Evolutionary conservation across 2,113 vertebrate genomes (phyloP), one percentile per base, ranked within the genome.

Genomic region (Tautogolabrus adspersus): DNA sequence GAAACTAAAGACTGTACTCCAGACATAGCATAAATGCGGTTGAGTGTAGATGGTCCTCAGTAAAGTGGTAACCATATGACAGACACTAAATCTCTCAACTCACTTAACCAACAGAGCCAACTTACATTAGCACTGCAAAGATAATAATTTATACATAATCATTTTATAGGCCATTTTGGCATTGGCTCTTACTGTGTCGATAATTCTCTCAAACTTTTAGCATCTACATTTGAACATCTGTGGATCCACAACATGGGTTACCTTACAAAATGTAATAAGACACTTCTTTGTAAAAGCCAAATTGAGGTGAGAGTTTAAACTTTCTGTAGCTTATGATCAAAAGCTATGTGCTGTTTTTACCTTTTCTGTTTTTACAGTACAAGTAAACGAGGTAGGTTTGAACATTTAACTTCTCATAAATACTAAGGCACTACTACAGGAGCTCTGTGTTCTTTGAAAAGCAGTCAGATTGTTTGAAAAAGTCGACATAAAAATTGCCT

Each of bases 401-500:
- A 49, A 15, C 12, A 18, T 49, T 49, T 49, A 49, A 49, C 47
- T 49, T 49, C 47, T 49, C 16, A 8, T 8, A 18, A 18, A 18
- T 19, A 49, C 47, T 19, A 3, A 49, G 47, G 47, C 47, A 15
- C 12, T 19, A n/a, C 26, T 15, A 4, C 5, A 49, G n/a, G 52
- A 38, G 10, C 37, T 55, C 22, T 37, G 52, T 64, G 34, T 44
- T 82, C 34, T 72, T 11, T 49, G 47, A 18, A 19, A 49, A 18
- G 15, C 47, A 49, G 47, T 19, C 47, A 6, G 6, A 49, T 19
- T 38, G 63, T 22, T 55, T 52, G 21, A 63, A 52, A 51, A 69
- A 11, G 30, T 5, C 22, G 61, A 61, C 52, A 30, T 42, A 42
- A 60, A 77, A 82, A 62, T 12, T 37, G n/a, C 66, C 67, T 66